Percentiles rank a stretch among this genome's conserved stretches.
Conservation (phyloP, 2,113 vertebrate species). For the Calyptomena viridis region DNA sequence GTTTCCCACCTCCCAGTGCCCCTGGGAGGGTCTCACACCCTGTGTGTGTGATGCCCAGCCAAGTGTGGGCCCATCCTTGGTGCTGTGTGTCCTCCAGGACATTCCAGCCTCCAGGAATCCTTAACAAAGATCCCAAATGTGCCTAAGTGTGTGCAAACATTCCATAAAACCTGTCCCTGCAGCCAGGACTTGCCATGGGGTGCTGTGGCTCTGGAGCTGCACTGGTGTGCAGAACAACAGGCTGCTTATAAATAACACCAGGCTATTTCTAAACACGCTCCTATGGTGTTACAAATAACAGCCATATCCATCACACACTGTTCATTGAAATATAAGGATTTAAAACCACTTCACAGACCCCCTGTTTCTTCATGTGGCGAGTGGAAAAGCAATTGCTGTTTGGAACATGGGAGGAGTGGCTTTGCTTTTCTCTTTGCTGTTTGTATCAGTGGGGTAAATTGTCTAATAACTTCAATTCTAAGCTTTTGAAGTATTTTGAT, state of each 20-base stretch:
- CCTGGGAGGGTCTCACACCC: background rate
- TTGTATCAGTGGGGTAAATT: background rate
- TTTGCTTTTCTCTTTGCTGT: background rate
- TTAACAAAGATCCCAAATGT: accelerated
- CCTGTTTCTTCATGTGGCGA: background rate
- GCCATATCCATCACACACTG: background rate
- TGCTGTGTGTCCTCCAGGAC: accelerated
- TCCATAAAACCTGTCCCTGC: accelerated
- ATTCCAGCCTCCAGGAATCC: background rate
- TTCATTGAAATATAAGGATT: background rate
- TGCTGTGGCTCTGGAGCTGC: background rate
- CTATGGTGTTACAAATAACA: background rate
- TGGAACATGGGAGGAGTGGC: background rate
- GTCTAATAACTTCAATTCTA: background rate
- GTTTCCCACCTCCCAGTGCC: background rate
- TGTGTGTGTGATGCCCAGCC: accelerated
- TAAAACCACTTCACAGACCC: background rate
- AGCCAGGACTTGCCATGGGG: background rate
- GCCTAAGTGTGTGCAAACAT: background rate
- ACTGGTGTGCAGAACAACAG: background rate
- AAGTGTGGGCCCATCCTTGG: accelerated
- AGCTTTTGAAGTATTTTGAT: background rate
- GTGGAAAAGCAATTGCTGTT: background rate
- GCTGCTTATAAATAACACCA: background rate
- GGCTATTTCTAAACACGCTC: background rate